phyloP scores from a whole-genome alignment of 2,797 vertebrate species.

The Ispidina lecontei region DNA sequence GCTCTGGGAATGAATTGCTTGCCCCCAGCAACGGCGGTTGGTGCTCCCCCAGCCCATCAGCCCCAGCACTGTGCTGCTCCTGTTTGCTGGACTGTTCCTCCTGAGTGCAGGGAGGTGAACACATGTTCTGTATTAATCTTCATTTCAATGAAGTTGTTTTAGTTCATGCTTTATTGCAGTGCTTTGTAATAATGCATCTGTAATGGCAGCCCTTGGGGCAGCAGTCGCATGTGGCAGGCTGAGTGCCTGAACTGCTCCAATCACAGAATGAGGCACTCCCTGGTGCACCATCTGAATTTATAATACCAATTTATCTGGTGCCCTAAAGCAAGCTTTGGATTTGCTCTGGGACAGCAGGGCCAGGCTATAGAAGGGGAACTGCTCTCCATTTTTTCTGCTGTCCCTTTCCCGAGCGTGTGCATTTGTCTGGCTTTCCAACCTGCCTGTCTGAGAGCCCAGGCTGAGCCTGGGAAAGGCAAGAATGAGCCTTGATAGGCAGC shows the following conservation, averaged over 20 bases:
- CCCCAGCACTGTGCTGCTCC: constrained; percentile 4
- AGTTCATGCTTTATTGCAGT: constrained; percentile 82
- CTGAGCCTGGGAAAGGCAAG: neutral
- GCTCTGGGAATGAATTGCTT: constrained; percentile 43
- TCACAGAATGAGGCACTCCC: constrained; percentile 83
- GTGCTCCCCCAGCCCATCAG: constrained; percentile 25
- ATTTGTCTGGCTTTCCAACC: constrained; percentile 51
- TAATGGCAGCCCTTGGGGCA: constrained; percentile 82
- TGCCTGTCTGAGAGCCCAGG: constrained; percentile 1
- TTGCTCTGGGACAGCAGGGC: constrained; percentile 72
- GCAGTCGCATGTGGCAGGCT: constrained; percentile 80
- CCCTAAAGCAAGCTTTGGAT: constrained; percentile 81
- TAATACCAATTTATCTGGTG: constrained; percentile 83
- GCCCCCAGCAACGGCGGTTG: constrained; percentile 24
- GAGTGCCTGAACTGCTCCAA: constrained; percentile 81
- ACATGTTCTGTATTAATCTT: constrained; percentile 84
- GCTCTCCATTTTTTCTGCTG: constrained; percentile 37
- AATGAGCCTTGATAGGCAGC: neutral
- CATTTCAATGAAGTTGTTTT: constrained; percentile 85
- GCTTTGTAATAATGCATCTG: constrained; percentile 84
- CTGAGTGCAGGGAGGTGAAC: constrained; percentile 64
- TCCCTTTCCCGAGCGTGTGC: neutral
- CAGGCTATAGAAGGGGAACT: constrained; percentile 27
- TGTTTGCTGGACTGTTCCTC: constrained; percentile 56
- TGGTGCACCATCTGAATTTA: constrained; percentile 84